Evolutionary conservation across 2,113 vertebrate genomes (phyloP).

Genomic region (Chloropsis cyanopogon): DNA sequence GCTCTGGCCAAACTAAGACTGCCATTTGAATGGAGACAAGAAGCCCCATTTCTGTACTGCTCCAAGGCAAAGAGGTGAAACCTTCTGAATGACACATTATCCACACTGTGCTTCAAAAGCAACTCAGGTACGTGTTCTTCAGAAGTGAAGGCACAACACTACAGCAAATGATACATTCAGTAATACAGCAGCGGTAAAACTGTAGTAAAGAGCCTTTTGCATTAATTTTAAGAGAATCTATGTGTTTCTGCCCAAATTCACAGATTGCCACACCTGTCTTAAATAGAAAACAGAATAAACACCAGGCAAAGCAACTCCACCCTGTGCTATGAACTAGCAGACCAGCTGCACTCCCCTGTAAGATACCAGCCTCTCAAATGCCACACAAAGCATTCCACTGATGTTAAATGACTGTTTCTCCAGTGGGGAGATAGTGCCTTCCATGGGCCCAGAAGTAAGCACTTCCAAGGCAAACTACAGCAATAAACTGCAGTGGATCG

Average conservation of each 20-base stretch:
- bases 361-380: neutral
- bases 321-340: neutral
- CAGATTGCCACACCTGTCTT: neutral
- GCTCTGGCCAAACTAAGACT: neutral
- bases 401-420: neutral
- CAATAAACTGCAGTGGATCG: neutral
- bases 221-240: neutral
- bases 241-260: neutral
- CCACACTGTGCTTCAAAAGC: neutral
- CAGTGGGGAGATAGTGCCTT: neutral
- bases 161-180: neutral
- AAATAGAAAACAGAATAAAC: neutral
- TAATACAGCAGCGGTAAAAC: neutral
- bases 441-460: neutral
- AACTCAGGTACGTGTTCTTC: neutral
- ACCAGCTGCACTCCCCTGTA: neutral
- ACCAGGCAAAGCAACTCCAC: neutral
- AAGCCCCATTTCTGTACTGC: neutral
- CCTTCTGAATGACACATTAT: neutral
- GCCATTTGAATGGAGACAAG: neutral
- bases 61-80: neutral
- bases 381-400: neutral
- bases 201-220: neutral
- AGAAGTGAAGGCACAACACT: neutral
- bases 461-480: neutral